Evolutionary conservation across 2,888 invertebrate genomes (phyloP).

Genomic region (Drosophila mettleri): DNA sequence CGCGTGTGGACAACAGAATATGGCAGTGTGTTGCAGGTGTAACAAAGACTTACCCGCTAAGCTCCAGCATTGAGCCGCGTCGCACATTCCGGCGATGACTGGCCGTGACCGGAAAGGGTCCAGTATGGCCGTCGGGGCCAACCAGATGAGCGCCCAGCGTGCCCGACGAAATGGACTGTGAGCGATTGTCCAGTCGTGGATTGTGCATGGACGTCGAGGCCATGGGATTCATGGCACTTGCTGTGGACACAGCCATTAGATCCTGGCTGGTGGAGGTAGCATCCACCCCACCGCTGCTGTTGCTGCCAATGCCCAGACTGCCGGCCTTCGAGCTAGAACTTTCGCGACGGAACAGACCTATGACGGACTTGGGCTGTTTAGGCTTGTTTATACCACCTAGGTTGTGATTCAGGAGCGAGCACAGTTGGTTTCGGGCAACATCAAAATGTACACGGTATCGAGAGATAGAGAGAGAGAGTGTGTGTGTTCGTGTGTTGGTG

Average conservation of each 20-base stretch:
- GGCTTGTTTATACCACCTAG: constrained; percentile 94
- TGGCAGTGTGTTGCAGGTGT: constrained; percentile 40
- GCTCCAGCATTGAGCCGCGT: constrained; percentile 93
- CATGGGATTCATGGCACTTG: constrained; percentile 83
- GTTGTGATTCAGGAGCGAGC: constrained; percentile 15
- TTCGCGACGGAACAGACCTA: constrained; percentile 94
- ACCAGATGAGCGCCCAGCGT: constrained; percentile 80
- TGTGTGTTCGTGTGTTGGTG: constrained; percentile 20
- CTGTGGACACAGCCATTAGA: constrained; percentile 79
- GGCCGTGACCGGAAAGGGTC: constrained; percentile 89
- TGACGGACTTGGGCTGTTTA: constrained; percentile 93
- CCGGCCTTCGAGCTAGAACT: constrained; percentile 89
- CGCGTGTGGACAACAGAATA: constrained; percentile 24
- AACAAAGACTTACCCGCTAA: constrained; percentile 88
- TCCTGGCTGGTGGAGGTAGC: constrained; percentile 86
- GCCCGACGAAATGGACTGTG: constrained; percentile 79
- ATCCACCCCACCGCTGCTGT: constrained; percentile 85
- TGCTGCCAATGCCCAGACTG: constrained; percentile 85
- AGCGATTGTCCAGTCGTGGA: constrained; percentile 81
- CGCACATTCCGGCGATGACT: constrained; percentile 89
- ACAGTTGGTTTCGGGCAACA: constrained; percentile 38
- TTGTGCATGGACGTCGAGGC: constrained; percentile 75
- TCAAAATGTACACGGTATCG: constrained; percentile 25
- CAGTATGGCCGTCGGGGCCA: constrained; percentile 85
- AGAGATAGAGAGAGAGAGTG: constrained; percentile 6